phyloP scores from a whole-genome alignment of 2,888 invertebrate genomes.

The Endotricha flammealis region DNA sequence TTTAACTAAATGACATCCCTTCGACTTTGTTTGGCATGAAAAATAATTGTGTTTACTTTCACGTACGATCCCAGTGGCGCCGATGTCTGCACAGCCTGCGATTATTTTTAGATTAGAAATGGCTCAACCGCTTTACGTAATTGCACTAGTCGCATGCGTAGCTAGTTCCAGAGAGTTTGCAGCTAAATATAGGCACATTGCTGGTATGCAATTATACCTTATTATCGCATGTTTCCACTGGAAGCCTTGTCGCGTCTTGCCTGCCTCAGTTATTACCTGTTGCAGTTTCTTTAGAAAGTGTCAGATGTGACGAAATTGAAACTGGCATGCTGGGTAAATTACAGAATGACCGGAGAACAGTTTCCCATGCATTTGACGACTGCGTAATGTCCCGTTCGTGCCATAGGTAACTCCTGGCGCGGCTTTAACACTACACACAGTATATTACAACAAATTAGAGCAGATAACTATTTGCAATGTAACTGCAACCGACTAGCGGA shows the following conservation, averaged over 20 bases:
- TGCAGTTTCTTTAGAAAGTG: conserved; percentile 75
- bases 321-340: conserved; percentile 54
- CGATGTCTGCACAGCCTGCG: conserved; percentile 71
- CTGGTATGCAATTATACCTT: conserved; percentile 72
- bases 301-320: conserved; percentile 71
- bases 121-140: conserved; percentile 78
- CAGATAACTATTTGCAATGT: conserved; percentile 43
- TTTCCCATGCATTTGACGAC: conserved; percentile 50
- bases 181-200: conserved; percentile 75
- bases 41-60: conserved; percentile 72
- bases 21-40: conserved; percentile 36
- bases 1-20: conserved; percentile 15
- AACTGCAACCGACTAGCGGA: conserved; percentile 16
- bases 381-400: conserved; percentile 67
- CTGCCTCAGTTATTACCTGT: conserved; percentile 51
- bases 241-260: conserved; percentile 58
- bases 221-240: conserved; percentile 76
- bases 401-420: conserved; percentile 45
- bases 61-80: conserved; percentile 72
- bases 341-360: conserved; percentile 51
- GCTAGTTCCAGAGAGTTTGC: conserved; percentile 70
- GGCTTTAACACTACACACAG: conserved; percentile 31
- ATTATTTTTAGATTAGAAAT: conserved; percentile 80
- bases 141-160: conserved; percentile 72
- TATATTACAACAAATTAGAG: conserved; percentile 47